Conservation (phyloP, 2,113 vertebrate species). For the Athene cunicularia region DNA sequence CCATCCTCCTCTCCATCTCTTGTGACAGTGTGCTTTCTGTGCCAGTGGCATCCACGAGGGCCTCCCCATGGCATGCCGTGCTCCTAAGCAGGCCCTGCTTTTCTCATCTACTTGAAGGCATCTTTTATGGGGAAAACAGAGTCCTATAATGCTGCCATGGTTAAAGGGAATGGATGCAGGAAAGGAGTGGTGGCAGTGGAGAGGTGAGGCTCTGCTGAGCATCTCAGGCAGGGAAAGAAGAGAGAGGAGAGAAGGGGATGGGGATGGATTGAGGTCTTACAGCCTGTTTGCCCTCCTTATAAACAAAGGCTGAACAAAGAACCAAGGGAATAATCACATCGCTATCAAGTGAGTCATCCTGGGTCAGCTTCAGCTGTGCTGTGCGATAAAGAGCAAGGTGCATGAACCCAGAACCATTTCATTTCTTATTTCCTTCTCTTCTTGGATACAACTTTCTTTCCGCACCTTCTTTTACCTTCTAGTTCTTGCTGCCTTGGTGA, state of each 20-base stretch:
- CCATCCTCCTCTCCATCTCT: background rate
- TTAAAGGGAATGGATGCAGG: background rate
- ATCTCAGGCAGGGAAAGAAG: background rate
- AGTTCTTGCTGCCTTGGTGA: conserved; percentile 33
- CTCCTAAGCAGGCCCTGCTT: background rate
- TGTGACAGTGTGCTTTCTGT: background rate
- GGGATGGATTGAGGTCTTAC: background rate
- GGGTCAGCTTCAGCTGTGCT: background rate
- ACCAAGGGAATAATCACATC: background rate
- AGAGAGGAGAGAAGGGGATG: background rate
- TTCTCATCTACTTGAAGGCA: conserved; percentile 38
- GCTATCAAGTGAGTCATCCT: background rate
- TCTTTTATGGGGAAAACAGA: conserved; percentile 5
- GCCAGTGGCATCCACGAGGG: background rate
- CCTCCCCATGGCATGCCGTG: background rate
- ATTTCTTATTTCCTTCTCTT: background rate
- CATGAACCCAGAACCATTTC: background rate
- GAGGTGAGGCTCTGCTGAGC: background rate
- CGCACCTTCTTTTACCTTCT: background rate
- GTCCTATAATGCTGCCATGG: background rate
- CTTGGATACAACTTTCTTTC: background rate
- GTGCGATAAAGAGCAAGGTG: background rate
- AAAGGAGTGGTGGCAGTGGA: background rate
- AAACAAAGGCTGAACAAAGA: background rate
- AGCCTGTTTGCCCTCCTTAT: background rate